Base-by-base conservation (phyloP, 1,140 invertebrate species). In the Sminthurinus signatus region DNA sequence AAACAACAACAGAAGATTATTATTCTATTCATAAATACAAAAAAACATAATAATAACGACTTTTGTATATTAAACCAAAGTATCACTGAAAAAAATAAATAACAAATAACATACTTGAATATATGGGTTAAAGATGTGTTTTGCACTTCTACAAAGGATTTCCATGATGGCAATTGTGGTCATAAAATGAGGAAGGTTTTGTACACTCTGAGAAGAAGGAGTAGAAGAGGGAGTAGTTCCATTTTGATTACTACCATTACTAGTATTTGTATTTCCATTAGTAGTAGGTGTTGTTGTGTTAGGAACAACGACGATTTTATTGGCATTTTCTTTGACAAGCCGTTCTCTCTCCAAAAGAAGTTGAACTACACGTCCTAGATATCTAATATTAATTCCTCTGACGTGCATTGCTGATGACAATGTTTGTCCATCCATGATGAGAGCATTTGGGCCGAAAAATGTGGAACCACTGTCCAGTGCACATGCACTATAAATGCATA, bases 361-460 rank as follows among this genome's bases (percentile, higher is more conserved):
- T 15, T 64, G 52, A 17, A 72, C 70, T 1, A 72, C 46, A 29
- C 70, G 64, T 28, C 94, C 94, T 55, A 99, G 81, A 76, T 99
- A 99, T 31, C 96, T 84, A 60, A 98, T 87, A 77, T 98, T 99
- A 69, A 99, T 97, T 59, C 96, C 96, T 70, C 90, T 84, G 67
- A 85, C 87, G 77, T 98, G 96, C 73, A 98, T 79, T 1, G 91
- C 87, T 76, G 98, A 93, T 1, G 90, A 86, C n/a, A 98, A 79
- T n/a, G 91, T 94, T 23, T 82, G 80, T 23, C 96, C 96, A 80
- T 99, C 96, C 84, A 98, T 93, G 31, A 72, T 60, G 36, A 72
- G 51, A 36, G 70, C 60, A 55, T 72, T 72, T 4, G 67, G 67
- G 42, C 70, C 70, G 46, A 72, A 69, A 62, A 72, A 72, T 17